Conservation (phyloP, 2,113 vertebrate genomes). For the Erythrocercus mccallii region DNA sequence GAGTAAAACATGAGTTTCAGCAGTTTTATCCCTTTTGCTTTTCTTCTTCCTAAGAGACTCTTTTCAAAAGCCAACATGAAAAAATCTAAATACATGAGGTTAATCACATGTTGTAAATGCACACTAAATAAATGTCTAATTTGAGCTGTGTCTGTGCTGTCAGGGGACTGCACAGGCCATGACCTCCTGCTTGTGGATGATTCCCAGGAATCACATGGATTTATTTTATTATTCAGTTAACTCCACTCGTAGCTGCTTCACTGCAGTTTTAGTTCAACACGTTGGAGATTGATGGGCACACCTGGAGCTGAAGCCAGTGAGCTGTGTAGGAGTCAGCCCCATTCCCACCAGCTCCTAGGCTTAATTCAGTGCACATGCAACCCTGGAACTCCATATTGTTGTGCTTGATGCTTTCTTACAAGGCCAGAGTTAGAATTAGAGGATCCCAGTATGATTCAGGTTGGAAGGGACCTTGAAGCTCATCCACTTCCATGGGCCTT, state of each 20-base stretch:
- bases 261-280: neutral
- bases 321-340: neutral
- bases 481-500: neutral
- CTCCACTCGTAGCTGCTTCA: rapidly evolving
- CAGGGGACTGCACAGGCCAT: rapidly evolving
- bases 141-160: neutral
- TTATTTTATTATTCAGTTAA: neutral
- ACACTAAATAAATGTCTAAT: neutral
- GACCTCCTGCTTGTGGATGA: neutral
- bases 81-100: neutral
- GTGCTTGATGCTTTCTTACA: neutral
- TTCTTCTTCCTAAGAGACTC: neutral
- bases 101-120: neutral
- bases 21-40: neutral
- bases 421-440: neutral
- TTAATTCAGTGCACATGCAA: neutral
- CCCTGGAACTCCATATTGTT: rapidly evolving
- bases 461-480: neutral
- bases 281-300: neutral
- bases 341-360: neutral
- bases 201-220: neutral
- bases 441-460: no score
- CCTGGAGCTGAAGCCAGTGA: neutral
- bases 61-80: neutral
- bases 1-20: neutral